Evolutionary conservation across 2,797 vertebrate genomes (phyloP), one percentile per base, ranked within the genome.

Genomic region (Hoplostethus mediterraneus): DNA sequence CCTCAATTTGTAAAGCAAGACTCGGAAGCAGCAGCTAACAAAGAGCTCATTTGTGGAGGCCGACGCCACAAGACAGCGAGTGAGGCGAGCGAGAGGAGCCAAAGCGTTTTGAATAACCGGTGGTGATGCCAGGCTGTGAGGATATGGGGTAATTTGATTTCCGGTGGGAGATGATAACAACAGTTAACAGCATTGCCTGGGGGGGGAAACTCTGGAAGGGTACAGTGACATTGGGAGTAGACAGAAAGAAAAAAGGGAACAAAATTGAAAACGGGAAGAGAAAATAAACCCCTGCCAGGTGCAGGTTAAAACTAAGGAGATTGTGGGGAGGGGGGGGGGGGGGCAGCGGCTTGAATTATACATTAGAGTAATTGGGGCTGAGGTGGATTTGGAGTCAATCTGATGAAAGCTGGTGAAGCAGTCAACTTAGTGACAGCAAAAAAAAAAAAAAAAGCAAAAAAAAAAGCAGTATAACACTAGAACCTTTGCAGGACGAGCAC

Each of bases 1-100:
- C 82, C 79, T 90, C 92, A 92, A 92, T 93, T 92, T 92, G 92
- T 93, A 94, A 94, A 94, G 90, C 90, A 93, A 93, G 89, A 92
- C 91, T 92, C 76, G 67, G 81, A 87, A 93, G 88, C 80, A 87
- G 74, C 74, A 58, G 75, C 89, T 90, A 89, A 95, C 92, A 95
- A 94, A 94, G 92, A 88, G 74, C 84, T 90, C 86, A 91, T 94
- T 93, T 94, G 91, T 92, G 83, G 73, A 91, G 87, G 77, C 82
- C 56, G 90, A 92, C 84, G 87, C 90, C 88, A 91, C 87, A 89
- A 94, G 92, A 93, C 90, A 21, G 85, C 65, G 71, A 90, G 86
- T 79, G 81, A 69, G 84, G 88, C 79, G 76, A 82, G 90, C 77
- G 83, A 87, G 86, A 87, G 71, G 84, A 89, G 91, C 90, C 92